Evolutionary conservation across 2,888 invertebrate species (phyloP).

Genomic region (Zygogramma bicolorata): DNA sequence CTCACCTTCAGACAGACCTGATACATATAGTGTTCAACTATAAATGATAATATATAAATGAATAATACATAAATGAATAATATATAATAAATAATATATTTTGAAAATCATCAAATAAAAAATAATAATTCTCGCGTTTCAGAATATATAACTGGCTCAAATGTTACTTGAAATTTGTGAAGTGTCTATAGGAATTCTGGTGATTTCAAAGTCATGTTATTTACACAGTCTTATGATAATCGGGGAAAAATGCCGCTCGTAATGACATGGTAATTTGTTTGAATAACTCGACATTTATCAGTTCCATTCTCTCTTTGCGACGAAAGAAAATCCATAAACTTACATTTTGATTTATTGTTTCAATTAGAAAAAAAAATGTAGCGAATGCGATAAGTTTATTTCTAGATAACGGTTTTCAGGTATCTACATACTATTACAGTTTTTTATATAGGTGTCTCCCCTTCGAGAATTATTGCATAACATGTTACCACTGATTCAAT

Average conservation of each 20-base stretch:
- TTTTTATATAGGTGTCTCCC: background rate
- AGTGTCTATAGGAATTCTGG: too few species aligned
- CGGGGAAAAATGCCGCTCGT: background rate
- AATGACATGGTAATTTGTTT: background rate
- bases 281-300: background rate
- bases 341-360: background rate
- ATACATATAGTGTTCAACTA: too few species aligned
- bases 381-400: background rate
- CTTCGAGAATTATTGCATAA: slow-evolving; percentile 13
- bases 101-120: too few species aligned
- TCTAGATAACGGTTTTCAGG: slow-evolving; percentile 6
- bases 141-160: too few species aligned
- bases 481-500: slow-evolving; percentile 10
- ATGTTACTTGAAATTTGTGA: too few species aligned
- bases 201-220: too few species aligned
- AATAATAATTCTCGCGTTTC: too few species aligned
- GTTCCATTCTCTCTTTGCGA: background rate
- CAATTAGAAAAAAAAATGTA: background rate
- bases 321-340: background rate
- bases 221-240: background rate
- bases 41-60: too few species aligned
- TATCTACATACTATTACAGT: background rate
- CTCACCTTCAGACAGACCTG: too few species aligned
- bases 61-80: too few species aligned
- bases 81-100: too few species aligned